Base-by-base conservation (phyloP, 2,113 vertebrate species). In the Chaenogobius annularis region DNA sequence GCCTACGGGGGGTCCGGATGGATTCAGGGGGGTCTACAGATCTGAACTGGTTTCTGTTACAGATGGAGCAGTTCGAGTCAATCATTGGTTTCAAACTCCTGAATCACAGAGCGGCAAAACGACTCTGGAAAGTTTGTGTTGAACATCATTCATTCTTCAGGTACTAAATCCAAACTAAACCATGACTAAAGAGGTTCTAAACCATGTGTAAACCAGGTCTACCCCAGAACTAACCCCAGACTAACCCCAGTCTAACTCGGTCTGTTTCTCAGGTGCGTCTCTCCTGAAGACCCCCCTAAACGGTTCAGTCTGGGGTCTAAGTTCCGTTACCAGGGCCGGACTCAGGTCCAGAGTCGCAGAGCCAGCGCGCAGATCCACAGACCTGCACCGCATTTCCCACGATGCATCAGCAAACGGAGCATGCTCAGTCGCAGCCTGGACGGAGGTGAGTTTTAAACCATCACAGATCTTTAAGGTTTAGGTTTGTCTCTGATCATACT, bases 11-110 rank as follows among this genome's bases (percentile, higher is more conserved):
- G 37, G 37, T 40, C 37, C 37, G 6, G 37, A 40, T 6, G 37
- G 37, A 8, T 40, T 8, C 3, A 13, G 11, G 12, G 11, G 5
- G 19, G 50, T 35, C 58, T 58, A 58, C 5, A 61, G 23, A 59
- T 59, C 56, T 26, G 10, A 31, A 31, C 23, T 1, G 0, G 58
- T 63, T 35, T 40, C 3, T 11, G 14, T 63, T 20, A 7, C 90
- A 99, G 98, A 98, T 97, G 92, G 97, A 99, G 83, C 97, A 99
- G 82, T 99, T 98, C 92, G 96, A 98, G 91, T 99, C 97, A 68
- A 99, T 96, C 7, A 99, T 99, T 75, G 97, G 97, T 37, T 99
- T 99, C 92, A 98, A 99, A 83, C 89, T 99, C 74, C 94, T 96
- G 80, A 99, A 99, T 87, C 98, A 99, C 50, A 90, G 96, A 90